A percentile compares a stretch with the other conserved stretches of the same genome.
Evolutionary conservation across 2,888 invertebrate species (phyloP).

Genomic region (Chrysopilus asiliformis): DNA sequence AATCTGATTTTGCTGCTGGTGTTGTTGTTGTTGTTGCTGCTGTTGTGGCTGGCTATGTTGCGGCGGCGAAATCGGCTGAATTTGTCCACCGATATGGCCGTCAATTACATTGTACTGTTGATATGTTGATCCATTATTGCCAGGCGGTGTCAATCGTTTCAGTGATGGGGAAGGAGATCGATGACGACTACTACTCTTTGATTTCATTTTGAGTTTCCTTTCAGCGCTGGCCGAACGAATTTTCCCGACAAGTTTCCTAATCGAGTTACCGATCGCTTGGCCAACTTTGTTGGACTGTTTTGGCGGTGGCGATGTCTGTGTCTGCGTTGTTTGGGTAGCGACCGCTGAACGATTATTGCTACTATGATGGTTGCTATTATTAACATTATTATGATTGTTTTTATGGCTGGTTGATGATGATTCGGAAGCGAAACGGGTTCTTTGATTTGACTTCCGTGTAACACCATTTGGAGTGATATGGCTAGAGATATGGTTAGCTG

Average conservation of each 20-base stretch:
- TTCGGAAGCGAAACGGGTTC: constrained; percentile 52
- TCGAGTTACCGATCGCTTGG: constrained; percentile 61
- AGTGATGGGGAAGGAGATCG: constrained; percentile 44
- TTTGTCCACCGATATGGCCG: constrained; percentile 29
- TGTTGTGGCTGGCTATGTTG: constrained; percentile 15
- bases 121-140: constrained; percentile 28
- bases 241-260: constrained; percentile 69
- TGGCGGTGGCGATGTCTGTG: constrained; percentile 31
- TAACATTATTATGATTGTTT: constrained; percentile 11
- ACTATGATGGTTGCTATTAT: constrained; percentile 10
- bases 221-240: constrained; percentile 62
- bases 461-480: constrained; percentile 35
- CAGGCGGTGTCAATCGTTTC: constrained; percentile 26
- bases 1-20: constrained; percentile 15
- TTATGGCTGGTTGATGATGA: constrained; percentile 19
- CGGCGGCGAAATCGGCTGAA: constrained; percentile 13
- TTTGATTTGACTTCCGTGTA: constrained; percentile 50
- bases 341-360: constrained; percentile 19
- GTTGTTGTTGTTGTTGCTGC: constrained; percentile 16
- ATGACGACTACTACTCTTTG: constrained; percentile 36
- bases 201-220: constrained; percentile 47
- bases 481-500: constrained; percentile 11
- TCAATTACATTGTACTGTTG: constrained; percentile 38
- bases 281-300: constrained; percentile 39
- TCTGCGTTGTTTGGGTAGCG: constrained; percentile 28